Percentiles rank a stretch among this genome's conserved stretches.
phyloP scores from a whole-genome alignment of 2,113 vertebrate species.

The Morone chrysops region DNA sequence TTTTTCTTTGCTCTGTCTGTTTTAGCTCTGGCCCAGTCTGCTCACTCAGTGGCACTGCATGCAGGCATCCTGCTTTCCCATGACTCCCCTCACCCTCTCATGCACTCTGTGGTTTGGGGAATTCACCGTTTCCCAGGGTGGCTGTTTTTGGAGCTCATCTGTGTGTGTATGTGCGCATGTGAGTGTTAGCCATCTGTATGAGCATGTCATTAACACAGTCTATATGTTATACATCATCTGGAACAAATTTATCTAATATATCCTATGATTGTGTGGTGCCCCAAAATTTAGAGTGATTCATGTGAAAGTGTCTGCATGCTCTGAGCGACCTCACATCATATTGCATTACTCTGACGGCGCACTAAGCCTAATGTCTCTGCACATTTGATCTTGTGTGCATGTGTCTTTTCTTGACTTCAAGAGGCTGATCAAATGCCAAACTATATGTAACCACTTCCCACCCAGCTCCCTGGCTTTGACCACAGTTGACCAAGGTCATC shows the following conservation, averaged over 20 bases:
- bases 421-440: constrained; percentile 65
- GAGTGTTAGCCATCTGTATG: constrained; percentile 64
- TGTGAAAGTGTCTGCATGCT: constrained; percentile 55
- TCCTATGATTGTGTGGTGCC: constrained; percentile 76
- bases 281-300: constrained; percentile 61
- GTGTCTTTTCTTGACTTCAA: constrained; percentile 65
- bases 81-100: constrained; percentile 83
- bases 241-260: constrained; percentile 82
- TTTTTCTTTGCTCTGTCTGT: constrained; percentile 69
- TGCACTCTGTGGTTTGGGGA: constrained; percentile 86
- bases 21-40: constrained; percentile 57
- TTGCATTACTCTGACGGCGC: constrained; percentile 71
- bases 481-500: constrained; percentile 80
- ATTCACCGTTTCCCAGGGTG: constrained; percentile 85
- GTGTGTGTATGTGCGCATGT: constrained; percentile 54
- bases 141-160: constrained; percentile 83
- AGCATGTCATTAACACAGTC: constrained; percentile 76
- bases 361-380: constrained; percentile 60
- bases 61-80: constrained; percentile 80
- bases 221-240: constrained; percentile 82
- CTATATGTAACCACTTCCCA: constrained; percentile 77
- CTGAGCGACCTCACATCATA: constrained; percentile 66
- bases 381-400: constrained; percentile 64
- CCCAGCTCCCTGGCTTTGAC: constrained; percentile 69
- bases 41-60: constrained; percentile 63